phyloP scores from a whole-genome alignment of 2,888 invertebrate genomes.

The Heteropelma amictum region DNA sequence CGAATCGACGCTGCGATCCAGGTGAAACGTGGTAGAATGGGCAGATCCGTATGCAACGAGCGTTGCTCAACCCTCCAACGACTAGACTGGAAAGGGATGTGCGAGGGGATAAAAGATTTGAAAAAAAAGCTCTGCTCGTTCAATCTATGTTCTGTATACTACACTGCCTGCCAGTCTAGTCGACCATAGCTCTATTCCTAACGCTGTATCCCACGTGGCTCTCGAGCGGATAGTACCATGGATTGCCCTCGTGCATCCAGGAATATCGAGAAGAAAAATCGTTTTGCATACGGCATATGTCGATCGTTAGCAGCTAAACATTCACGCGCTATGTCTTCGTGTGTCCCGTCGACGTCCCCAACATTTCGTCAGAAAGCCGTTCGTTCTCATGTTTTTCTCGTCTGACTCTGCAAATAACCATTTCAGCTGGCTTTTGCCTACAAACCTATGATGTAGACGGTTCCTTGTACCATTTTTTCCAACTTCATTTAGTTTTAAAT shows the following conservation, averaged over 20 bases:
- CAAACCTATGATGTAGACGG: no score
- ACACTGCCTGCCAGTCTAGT: conserved; percentile 15
- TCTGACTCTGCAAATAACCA: no score
- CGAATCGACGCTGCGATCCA: conserved; percentile 40
- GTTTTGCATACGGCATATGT: neutral
- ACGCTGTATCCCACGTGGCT: conserved; percentile 41
- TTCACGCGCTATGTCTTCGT: no score
- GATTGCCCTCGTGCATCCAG: conserved; percentile 4
- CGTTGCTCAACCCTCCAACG: conserved; percentile 36
- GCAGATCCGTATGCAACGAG: conserved; percentile 44
- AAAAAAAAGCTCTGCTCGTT: conserved; percentile 1
- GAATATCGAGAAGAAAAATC: conserved; percentile 32
- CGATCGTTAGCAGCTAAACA: neutral
- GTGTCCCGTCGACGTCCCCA: no score
- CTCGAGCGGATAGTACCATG: conserved; percentile 39
- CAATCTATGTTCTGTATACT: conserved; percentile 6
- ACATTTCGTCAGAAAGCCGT: no score
- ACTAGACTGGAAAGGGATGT: conserved; percentile 42
- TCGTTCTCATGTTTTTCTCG: no score
- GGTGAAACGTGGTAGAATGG: conserved; percentile 36
- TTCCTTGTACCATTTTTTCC: no score
- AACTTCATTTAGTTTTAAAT: no score
- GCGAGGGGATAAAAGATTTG: conserved; percentile 29
- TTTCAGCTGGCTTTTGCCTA: no score
- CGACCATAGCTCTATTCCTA: conserved; percentile 38